Base-by-base conservation (phyloP, 2,888 invertebrate genomes). In the Drosophila neonasuta region DNA sequence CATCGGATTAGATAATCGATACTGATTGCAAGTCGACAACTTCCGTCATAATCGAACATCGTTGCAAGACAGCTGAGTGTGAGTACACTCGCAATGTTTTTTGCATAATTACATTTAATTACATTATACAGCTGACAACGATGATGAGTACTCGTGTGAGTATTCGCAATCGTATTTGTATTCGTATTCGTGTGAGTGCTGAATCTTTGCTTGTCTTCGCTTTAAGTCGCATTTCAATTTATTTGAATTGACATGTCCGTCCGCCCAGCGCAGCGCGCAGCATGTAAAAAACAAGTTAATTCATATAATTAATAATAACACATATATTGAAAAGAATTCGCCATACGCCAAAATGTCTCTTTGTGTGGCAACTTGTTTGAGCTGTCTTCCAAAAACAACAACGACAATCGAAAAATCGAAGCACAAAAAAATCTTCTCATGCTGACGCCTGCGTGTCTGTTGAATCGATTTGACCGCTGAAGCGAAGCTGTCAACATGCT, bases 21-120 rank as follows among this genome's bases (percentile, higher is more conserved):
- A 63, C 58, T 68, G 80, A 80, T 83, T 87, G 79, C 58, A 52
- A 68, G 62, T 66, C 61, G 42, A 45, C 46, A 52, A 86, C 88
- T 81, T 81, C 81, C 81, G 81, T 81, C 88, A 86, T 80, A 59
- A 74, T 63, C 71, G 54, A 46, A 55, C 61, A 62, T 48, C 49
- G 52, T 39, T 34, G 55, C 48, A 58, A 59, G 60, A 52, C 46
- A 15, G 32, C 36, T 46, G 41, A 44, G 45, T 52, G n/a, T 46
- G 49, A 41, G 52, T 46, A 60, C 50, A 63, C 50, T 57, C 15
- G 44, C 50, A 36, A 36, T 24, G 24, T 36, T 55, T 56, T 69
- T 59, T 87, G 84, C 81, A 81, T 87, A 81, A 81, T 83, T 87
- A 74, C 74, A 74, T 68, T 67, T 87, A 80, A 81, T 79, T 86